phyloP scores from a whole-genome alignment of 2,888 invertebrate genomes.

The Hydraecia micacea region DNA sequence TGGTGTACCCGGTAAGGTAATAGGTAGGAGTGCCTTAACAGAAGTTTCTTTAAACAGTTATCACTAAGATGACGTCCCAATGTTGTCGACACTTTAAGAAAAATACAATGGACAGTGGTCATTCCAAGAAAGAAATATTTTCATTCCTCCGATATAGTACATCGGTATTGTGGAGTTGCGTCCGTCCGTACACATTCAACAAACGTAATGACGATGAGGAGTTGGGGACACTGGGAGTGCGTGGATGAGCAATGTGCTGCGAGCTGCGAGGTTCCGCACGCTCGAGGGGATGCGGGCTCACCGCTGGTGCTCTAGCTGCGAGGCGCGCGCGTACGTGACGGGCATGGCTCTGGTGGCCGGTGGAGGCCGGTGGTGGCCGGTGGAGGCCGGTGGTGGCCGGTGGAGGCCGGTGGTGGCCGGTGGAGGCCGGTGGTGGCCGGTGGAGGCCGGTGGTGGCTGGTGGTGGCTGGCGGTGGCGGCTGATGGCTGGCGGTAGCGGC shows the following conservation, averaged over 20 bases:
- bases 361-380: too few relatives aligned
- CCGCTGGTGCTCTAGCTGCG: conserved; percentile 75
- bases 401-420: not conserved
- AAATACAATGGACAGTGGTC: not conserved
- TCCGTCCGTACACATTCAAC: not conserved
- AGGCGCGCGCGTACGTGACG: conserved; percentile 77
- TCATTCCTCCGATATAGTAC: not conserved
- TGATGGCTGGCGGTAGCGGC: not conserved
- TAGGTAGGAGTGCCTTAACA: not conserved
- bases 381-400: not conserved
- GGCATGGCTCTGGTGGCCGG: conserved; percentile 71
- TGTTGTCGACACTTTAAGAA: not conserved
- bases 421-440: not conserved
- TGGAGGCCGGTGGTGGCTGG: too few relatives aligned
- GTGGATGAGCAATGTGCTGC: not conserved
- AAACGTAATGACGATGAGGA: not conserved
- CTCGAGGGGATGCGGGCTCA: conserved; percentile 65
- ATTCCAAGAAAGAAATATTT: not conserved
- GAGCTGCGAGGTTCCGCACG: not conserved
- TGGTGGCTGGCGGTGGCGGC: not conserved
- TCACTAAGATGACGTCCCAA: not conserved
- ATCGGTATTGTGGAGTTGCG: not conserved
- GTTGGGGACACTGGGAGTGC: not conserved
- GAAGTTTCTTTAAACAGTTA: not conserved
- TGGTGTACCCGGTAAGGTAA: too few relatives aligned